These are phyloP conservation scores for Tragelaphus imberbis DNA, from an alignment of 2,113 vertebrate genomes.

Conservation along the genomic window DNA sequence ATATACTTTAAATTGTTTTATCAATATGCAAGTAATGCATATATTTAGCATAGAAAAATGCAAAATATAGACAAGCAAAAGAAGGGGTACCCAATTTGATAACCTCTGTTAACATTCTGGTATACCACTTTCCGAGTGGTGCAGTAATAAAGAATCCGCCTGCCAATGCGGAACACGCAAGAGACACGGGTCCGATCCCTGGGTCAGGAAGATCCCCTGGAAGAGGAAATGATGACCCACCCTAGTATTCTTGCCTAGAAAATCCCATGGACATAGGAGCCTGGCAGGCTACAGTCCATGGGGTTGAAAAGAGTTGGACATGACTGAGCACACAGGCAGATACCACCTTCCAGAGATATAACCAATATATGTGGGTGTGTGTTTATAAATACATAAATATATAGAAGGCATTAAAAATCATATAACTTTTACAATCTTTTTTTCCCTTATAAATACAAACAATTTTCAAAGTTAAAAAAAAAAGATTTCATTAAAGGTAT, in stretches of 20 bases:
- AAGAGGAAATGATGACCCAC: background rate
- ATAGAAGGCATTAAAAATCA: background rate
- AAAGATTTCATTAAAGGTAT: background rate
- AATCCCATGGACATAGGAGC: background rate
- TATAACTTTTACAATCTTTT: background rate
- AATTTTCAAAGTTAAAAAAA: background rate
- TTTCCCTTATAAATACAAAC: background rate
- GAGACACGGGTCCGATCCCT: background rate
- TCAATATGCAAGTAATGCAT: background rate
- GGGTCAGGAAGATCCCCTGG: background rate
- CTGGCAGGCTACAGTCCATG: background rate
- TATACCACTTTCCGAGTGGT: background rate
- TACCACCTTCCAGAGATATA: background rate
- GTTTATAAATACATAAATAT: background rate
- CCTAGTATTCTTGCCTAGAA: background rate
- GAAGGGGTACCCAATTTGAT: background rate
- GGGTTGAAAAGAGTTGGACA: background rate
- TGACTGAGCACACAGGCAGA: background rate
- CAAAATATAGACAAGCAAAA: background rate
- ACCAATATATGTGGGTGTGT: background rate
- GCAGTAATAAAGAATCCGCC: background rate
- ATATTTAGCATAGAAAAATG: background rate
- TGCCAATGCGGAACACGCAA: background rate
- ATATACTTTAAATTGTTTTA: background rate
- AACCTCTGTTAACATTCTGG: background rate